Conservation (phyloP, 2,113 vertebrate genomes). For the Cyrtonyx montezumae region DNA sequence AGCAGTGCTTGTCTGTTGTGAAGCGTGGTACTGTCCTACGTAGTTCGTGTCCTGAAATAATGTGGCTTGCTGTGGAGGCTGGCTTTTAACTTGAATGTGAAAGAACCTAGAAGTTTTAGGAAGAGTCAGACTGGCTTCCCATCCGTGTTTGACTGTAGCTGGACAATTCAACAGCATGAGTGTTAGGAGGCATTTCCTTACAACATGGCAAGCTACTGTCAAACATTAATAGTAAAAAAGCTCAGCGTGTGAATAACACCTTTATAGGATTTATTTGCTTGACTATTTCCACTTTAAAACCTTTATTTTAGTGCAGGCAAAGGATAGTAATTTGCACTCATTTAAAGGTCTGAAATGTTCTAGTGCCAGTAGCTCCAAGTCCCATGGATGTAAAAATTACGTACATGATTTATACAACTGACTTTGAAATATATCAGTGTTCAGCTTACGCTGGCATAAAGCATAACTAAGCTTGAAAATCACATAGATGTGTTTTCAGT, state of each 20-base stretch:
- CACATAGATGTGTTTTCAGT: conserved; percentile 4
- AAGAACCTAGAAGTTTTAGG: not conserved
- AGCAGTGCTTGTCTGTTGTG: not conserved
- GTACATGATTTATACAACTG: not conserved
- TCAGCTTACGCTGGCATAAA: not conserved
- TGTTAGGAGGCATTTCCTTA: not conserved
- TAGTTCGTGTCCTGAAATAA: not conserved
- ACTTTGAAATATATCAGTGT: not conserved
- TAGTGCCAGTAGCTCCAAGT: not conserved
- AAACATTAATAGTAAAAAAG: not conserved
- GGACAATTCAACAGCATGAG: not conserved
- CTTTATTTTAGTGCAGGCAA: not conserved
- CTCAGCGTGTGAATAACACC: not conserved
- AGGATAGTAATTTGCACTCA: not conserved
- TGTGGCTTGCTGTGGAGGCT: not conserved
- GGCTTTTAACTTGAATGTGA: not conserved
- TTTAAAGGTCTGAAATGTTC: not conserved
- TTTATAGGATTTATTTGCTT: not conserved
- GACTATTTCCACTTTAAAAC: not conserved
- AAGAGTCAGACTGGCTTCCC: not conserved
- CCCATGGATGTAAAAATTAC: not conserved
- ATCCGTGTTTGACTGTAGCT: not conserved
- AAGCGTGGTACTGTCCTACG: not conserved
- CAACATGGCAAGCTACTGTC: not conserved
- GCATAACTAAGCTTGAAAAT: conserved; percentile 28